phyloP scores from a whole-genome alignment of 1,140 invertebrate genomes.

The Ptiloglossa arizonensis region DNA sequence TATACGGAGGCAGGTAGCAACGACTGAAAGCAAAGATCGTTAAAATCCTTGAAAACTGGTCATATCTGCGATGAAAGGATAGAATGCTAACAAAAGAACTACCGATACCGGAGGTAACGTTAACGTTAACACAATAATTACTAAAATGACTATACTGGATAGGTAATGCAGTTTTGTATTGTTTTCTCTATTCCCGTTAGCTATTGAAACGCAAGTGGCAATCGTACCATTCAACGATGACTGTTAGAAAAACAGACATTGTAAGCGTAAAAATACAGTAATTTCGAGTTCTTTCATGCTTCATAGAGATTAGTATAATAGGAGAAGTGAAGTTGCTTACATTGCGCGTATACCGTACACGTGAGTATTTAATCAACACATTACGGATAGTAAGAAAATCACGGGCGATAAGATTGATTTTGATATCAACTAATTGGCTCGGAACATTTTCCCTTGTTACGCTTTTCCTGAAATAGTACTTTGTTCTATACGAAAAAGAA shows the following conservation, averaged over 20 bases:
- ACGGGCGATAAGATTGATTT: not conserved
- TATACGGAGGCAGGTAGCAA: conserved; percentile 2
- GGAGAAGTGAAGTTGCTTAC: not conserved
- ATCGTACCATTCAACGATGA: not conserved
- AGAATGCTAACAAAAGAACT: conserved; percentile 36
- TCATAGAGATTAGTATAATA: not conserved
- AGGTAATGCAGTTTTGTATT: not conserved
- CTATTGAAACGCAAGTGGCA: not conserved
- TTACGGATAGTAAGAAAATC: not conserved
- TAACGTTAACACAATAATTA: conserved; percentile 29
- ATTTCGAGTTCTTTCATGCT: not conserved
- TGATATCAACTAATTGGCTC: not conserved
- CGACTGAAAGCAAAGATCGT: conserved; percentile 29
- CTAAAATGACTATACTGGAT: not conserved
- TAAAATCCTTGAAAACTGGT: conserved; percentile 41
- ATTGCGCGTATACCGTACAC: not conserved
- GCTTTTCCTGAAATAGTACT: not conserved
- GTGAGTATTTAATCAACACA: not conserved
- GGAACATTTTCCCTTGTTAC: not conserved
- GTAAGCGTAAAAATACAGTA: not conserved
- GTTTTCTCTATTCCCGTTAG: conserved; percentile 37
- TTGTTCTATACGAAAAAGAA: not conserved
- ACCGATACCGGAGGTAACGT: not conserved
- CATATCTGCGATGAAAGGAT: conserved; percentile 24
- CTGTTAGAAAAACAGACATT: not conserved